These are phyloP conservation scores for Tachina fera DNA, from an alignment of 2,888 invertebrate genomes.

Conservation along the genomic window DNA sequence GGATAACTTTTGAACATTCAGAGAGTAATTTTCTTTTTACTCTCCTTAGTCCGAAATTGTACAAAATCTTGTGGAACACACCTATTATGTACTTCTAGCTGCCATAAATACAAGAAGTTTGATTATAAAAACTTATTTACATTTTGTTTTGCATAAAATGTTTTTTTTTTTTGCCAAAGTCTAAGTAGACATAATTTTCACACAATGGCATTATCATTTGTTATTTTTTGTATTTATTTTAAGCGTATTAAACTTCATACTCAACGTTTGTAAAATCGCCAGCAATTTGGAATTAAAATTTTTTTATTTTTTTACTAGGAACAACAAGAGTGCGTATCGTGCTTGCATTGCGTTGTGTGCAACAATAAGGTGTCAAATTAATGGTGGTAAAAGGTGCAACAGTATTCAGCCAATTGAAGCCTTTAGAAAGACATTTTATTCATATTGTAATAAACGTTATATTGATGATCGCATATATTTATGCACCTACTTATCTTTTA, in stretches of 20 bases:
- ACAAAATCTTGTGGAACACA: too few species aligned
- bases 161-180: slow-evolving; percentile 39
- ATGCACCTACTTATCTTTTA: slow-evolving; percentile 51
- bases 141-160: slow-evolving; percentile 2
- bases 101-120: background rate
- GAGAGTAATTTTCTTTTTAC: too few species aligned
- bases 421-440: slow-evolving; percentile 23
- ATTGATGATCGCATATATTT: slow-evolving; percentile 52
- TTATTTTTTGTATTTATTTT: slow-evolving; percentile 75
- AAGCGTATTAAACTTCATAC: slow-evolving; percentile 63
- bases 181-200: slow-evolving; percentile 66
- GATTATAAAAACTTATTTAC: slow-evolving; percentile 10
- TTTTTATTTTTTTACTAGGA: slow-evolving; percentile 2
- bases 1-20: too few species aligned
- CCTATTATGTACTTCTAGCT: too few species aligned
- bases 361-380: slow-evolving; percentile 81
- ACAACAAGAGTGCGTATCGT: background rate
- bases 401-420: slow-evolving; percentile 44
- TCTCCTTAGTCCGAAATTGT: too few species aligned
- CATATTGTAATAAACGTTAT: slow-evolving; percentile 29
- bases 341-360: slow-evolving; percentile 19
- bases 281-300: slow-evolving; percentile 32
- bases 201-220: slow-evolving; percentile 76
- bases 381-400: slow-evolving; percentile 78
- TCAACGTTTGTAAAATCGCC: slow-evolving; percentile 36